These are phyloP conservation scores for Anguilla megastoma DNA, from an alignment of 2,797 vertebrate genomes.

Conservation along the genomic window DNA sequence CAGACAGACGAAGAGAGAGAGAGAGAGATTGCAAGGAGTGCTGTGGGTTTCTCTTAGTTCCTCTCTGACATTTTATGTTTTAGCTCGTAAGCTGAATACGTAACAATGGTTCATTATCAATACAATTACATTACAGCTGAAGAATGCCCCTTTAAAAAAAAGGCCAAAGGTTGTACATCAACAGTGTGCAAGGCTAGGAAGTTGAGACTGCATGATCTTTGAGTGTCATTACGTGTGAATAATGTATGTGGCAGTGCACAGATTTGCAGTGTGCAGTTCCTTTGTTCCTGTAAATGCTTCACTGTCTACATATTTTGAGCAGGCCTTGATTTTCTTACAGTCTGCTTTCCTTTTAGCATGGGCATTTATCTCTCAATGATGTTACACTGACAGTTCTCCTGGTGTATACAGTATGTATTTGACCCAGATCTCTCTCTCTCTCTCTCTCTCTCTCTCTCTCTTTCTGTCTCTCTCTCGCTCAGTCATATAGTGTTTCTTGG, in stretches of 20 bases:
- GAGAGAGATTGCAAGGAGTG: too few relatives aligned
- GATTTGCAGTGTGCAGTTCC: not conserved
- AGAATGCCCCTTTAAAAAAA: not conserved
- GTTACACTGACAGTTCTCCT: too few relatives aligned
- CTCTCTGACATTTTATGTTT: too few relatives aligned
- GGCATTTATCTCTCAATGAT: not conserved
- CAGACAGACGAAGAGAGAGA: too few relatives aligned
- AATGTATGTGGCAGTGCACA: not conserved
- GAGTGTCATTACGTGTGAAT: not conserved
- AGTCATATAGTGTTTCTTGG: too few relatives aligned
- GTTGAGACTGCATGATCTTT: not conserved
- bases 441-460: not conserved
- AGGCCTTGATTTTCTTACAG: not conserved
- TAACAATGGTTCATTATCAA: not conserved
- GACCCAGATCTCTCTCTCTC: not conserved
- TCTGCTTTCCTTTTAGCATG: not conserved
- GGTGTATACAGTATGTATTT: too few relatives aligned
- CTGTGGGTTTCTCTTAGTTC: too few relatives aligned
- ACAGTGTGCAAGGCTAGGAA: not conserved
- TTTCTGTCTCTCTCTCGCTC: too few relatives aligned
- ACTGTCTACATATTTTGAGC: not conserved
- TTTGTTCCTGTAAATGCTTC: not conserved
- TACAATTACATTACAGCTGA: not conserved
- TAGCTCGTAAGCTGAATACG: too few relatives aligned
- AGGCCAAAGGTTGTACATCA: not conserved